These are phyloP conservation scores for Trachelus troglodyta DNA, from an alignment of 2,888 invertebrate species.

Conservation along the genomic window DNA sequence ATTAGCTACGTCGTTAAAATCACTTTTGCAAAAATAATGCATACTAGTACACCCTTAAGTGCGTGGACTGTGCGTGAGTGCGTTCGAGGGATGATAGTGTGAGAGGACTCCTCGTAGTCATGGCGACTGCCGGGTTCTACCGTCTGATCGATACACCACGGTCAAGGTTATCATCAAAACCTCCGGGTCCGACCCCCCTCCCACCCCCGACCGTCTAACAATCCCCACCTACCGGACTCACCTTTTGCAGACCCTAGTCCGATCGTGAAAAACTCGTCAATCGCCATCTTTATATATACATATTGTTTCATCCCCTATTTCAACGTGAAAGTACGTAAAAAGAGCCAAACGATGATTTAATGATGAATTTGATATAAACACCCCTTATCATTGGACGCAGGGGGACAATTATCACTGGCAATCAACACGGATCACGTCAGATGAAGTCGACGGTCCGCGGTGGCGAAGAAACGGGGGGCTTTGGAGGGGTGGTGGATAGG, in stretches of 20 bases:
- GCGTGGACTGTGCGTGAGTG: constrained; percentile 26
- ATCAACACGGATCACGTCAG: not conserved
- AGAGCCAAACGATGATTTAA: not conserved
- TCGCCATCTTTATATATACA: not conserved
- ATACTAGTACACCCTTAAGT: not conserved
- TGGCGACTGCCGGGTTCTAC: constrained; percentile 63
- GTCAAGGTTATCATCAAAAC: constrained; percentile 56
- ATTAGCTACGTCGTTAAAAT: not conserved
- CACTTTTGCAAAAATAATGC: not conserved
- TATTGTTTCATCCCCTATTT: not conserved
- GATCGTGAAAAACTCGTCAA: not conserved
- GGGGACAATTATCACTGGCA: not conserved
- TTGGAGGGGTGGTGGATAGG: not conserved
- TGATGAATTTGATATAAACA: not conserved
- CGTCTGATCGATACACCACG: constrained; percentile 61
- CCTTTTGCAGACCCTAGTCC: not conserved
- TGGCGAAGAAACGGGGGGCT: too few species aligned
- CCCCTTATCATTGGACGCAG: not conserved
- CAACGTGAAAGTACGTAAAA: not conserved
- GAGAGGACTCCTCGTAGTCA: constrained; percentile 57
- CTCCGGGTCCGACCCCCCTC: constrained; percentile 10
- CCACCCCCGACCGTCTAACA: not conserved
- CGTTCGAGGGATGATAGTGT: constrained; percentile 20
- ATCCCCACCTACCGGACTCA: not conserved
- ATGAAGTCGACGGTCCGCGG: not conserved